These are phyloP conservation scores for Thymelicus sylvestris DNA, from an alignment of 2,888 invertebrate genomes.

Conservation along the genomic window DNA sequence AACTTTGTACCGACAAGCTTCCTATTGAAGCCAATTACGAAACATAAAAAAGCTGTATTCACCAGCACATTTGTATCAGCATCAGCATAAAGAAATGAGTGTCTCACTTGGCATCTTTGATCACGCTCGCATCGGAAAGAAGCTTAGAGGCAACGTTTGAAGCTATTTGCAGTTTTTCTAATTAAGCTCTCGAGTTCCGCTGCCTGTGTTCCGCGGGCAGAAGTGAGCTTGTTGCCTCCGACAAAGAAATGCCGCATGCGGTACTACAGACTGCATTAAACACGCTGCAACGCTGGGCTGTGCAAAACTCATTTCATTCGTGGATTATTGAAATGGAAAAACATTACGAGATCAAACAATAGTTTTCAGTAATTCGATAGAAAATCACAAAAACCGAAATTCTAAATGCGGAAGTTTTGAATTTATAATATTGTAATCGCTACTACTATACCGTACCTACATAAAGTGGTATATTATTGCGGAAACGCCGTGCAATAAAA, in stretches of 20 bases:
- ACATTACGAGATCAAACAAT: neutral
- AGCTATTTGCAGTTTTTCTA: conserved; percentile 30
- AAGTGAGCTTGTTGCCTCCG: conserved; percentile 24
- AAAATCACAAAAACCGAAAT: too few relatives aligned
- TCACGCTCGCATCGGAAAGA: conserved; percentile 8
- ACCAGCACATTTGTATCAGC: neutral
- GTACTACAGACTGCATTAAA: conserved; percentile 17
- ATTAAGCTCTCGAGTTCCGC: conserved; percentile 25
- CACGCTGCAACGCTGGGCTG: neutral
- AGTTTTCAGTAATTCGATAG: neutral
- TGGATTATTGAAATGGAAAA: neutral
- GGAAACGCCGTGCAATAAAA: too few relatives aligned
- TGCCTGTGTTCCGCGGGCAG: conserved; percentile 9
- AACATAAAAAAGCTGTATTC: neutral
- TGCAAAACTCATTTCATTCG: neutral
- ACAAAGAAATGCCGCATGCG: conserved; percentile 29
- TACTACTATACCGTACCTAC: too few relatives aligned
- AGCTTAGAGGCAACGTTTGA: conserved; percentile 15
- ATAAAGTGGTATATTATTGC: too few relatives aligned
- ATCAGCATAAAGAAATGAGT: neutral
- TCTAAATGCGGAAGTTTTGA: too few relatives aligned
- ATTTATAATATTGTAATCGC: too few relatives aligned
- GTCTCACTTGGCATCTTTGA: conserved; percentile 23
- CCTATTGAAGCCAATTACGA: neutral
- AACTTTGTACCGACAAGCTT: neutral